A percentile compares a stretch with the other conserved stretches of the same genome.
phyloP scores from a whole-genome alignment of 2,797 vertebrate species.

The Gastrophryne carolinensis region DNA sequence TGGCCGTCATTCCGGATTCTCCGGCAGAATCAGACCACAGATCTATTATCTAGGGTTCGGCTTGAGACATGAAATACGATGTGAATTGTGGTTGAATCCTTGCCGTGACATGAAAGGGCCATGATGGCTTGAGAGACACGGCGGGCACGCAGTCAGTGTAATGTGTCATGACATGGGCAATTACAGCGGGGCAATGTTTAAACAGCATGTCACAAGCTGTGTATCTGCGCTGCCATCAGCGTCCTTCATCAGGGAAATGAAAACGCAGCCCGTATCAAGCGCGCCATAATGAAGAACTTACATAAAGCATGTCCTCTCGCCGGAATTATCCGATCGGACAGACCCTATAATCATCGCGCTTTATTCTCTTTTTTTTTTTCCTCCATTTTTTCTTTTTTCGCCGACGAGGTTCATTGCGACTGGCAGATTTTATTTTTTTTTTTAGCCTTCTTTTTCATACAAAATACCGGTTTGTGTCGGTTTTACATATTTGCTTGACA shows the following conservation, averaged over 20 bases:
- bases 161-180: conserved; percentile 90
- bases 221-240: conserved; percentile 87
- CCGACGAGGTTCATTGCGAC: conserved; percentile 14
- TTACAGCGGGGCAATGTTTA: conserved; percentile 86
- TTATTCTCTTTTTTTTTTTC: not conserved
- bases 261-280: conserved; percentile 75
- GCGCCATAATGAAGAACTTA: conserved; percentile 75
- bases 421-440: too few species aligned
- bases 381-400: not conserved
- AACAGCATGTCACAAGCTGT: conserved; percentile 93
- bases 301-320: conserved; percentile 72
- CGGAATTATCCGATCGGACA: conserved; percentile 48
- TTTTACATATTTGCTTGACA: conserved; percentile 49
- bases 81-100: conserved; percentile 71
- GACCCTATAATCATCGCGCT: conserved; percentile 33
- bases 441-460: too few species aligned
- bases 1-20: conserved; percentile 11
- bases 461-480: conserved; percentile 20
- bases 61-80: conserved; percentile 63
- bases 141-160: conserved; percentile 87
- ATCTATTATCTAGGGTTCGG: conserved; percentile 56
- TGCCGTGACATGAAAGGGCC: conserved; percentile 82
- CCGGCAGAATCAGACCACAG: conserved; percentile 16
- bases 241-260: conserved; percentile 79
- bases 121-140: conserved; percentile 89